Evolutionary conservation across 1,140 invertebrate species (phyloP), one percentile per base, ranked within the genome.

Genomic region (Drosophila truncata): DNA sequence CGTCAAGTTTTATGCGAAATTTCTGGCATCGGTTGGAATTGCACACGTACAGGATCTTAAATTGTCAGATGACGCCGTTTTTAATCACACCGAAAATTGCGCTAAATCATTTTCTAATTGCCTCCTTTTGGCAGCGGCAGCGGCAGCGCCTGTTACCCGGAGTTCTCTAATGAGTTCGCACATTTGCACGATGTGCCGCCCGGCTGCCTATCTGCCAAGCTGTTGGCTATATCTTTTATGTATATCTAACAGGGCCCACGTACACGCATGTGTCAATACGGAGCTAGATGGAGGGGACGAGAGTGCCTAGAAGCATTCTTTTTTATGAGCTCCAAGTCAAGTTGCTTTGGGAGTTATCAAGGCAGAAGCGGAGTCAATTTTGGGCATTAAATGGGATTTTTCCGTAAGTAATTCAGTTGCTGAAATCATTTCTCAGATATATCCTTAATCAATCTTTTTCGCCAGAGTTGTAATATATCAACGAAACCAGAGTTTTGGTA

Each of bases 31-130:
- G 13, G 9, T 8, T 1, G 16, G 37, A 59, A 72, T 72, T 47
- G 42, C 67, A n/a, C 77, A 80, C 76, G 76, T 80, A 50, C 31
- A 42, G 55, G 29, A 25, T 57, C 52, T 44, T 55, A 72, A 75
- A 76, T 52, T 33, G 49, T 52, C 61, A 35, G 42, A 63, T 64
- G 44, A 47, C 47, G 62, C 46, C 61, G 75, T 70, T 87, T 87
- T 80, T 83, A 87, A 83, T 88, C 77, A 74, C 49, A 80, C 31
- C 66, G 80, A 77, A 88, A 88, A 80, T 87, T 87, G 84, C 50
- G 80, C 67, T 77, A 66, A 83, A 88, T 88, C 76, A 83, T 83
- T 84, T 80, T 83, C 84, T 88, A 87, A 87, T 88, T 88, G 77
- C 77, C 84, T 65, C 42, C 65, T 70, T 39, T 58, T 52, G 52